Base-by-base conservation (phyloP, 2,113 vertebrate genomes). In the Nymphicus hollandicus region DNA sequence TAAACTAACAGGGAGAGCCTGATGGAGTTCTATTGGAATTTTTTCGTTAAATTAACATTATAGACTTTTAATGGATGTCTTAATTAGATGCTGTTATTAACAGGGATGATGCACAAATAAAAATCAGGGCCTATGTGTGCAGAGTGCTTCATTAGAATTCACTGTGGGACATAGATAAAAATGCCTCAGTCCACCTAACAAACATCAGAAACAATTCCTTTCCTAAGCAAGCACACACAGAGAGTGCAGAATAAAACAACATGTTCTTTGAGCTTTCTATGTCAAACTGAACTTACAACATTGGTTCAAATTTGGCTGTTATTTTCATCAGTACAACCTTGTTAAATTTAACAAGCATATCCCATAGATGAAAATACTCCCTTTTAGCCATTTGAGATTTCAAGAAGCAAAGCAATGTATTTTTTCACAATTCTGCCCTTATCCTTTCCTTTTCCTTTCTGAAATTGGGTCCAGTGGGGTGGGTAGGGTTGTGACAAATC, bases 81-180 rank as follows among this genome's bases (percentile, higher is more conserved):
- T 97, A 97, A 97, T 98, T 97, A 97, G 96, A 88, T 95, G 81
- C 44, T 96, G 81, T 95, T 98, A 96, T 96, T 97, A 97, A 94
- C 74, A 94, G 19, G n/a, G 71, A 93, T 93, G 87, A 97, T 93
- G 73, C 91, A 95, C 92, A 97, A 97, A 96, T 94, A 94, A 97
- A 97, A 97, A 95, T 89, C 88, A 89, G 53, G 28, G 77, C 72
- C 81, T 96, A 64, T 89, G 55, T 84, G 81, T n/a, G 33, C 72
- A 96, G 73, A 93, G 91, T 83, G 44, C 50, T 56, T 96, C 86
- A 95, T 95, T 97, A 95, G 58, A 93, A 95, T 91, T 97, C 92
- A 69, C 85, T 89, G 29, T 64, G 49, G 79, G 79, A 91, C 46
- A 86, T 3, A 87, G 63, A 94, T 76, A 91, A 89, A 95, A 97